A percentile compares a stretch with the other conserved stretches of the same genome.
Conservation (phyloP, 2,113 vertebrate species). For the human (Homo sapiens) region GRCh38 chr2:196599001-196599500, state of each 20-base stretch:
- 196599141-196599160: background rate
- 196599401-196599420: background rate
- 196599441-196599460: background rate
- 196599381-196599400: background rate
- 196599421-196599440: background rate
- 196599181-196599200: background rate
- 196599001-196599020: background rate
- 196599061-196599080: background rate
- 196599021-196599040: background rate
- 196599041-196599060: background rate
- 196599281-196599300: background rate
- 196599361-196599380: background rate
- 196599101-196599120: background rate
- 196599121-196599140: background rate
- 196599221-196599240: background rate
- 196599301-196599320: background rate
- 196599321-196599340: background rate
- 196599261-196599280: background rate
- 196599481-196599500: background rate
- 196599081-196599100: background rate
- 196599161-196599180: background rate
- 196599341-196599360: background rate
- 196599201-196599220: background rate
- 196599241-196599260: background rate
- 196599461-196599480: constrained; percentile 2